Conservation (phyloP, 2,113 vertebrate species). For the Otis tarda region DNA sequence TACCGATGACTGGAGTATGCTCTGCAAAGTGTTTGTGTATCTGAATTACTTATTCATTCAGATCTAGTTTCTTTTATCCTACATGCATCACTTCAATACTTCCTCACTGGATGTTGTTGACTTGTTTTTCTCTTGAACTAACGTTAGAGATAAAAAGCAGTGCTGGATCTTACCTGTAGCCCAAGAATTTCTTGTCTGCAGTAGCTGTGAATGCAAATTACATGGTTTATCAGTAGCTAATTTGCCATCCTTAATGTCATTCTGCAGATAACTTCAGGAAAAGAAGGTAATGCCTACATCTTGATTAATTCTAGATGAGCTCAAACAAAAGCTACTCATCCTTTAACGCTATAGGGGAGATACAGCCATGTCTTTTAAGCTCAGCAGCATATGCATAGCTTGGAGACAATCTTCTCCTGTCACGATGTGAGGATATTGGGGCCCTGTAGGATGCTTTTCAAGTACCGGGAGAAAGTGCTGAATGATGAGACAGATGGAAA, state of each 20-base stretch:
- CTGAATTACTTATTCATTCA: neutral
- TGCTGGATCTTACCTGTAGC: neutral
- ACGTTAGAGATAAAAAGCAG: neutral
- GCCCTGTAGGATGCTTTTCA: neutral
- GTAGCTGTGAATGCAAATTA: constrained; percentile 35
- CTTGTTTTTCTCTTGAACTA: neutral
- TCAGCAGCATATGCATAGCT: neutral
- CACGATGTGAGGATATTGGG: neutral
- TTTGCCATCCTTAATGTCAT: constrained; percentile 14
- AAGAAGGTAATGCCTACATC: neutral
- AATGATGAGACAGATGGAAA: neutral
- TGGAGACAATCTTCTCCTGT: neutral
- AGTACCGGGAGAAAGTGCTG: neutral
- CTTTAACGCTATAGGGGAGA: neutral
- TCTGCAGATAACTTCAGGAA: constrained; percentile 19
- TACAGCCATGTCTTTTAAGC: neutral
- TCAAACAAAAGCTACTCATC: constrained; percentile 1
- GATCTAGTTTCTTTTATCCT: neutral
- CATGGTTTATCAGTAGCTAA: constrained; percentile 17
- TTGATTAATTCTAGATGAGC: constrained; percentile 25
- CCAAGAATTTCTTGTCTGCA: constrained; percentile 4
- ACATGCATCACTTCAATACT: neutral
- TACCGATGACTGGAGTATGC: neutral
- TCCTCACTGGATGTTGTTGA: neutral
- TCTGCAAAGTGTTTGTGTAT: neutral